Evolutionary conservation across 92 coral and sea anemone species (phyloP).

Genomic region (Palythoa caribaeorum): DNA sequence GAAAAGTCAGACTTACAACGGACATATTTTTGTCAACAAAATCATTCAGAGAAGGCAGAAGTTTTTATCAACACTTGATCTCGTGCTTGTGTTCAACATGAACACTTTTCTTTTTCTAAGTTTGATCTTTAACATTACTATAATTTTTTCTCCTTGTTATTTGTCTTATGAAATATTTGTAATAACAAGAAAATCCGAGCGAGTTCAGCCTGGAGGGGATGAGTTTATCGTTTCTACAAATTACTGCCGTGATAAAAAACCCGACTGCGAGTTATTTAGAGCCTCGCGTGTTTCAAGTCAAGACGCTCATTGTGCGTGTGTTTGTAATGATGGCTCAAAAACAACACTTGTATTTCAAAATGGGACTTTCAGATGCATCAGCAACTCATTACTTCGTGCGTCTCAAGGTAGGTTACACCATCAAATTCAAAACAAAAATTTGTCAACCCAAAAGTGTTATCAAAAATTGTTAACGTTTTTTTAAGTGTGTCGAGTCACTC

Average conservation of each 20-base stretch:
- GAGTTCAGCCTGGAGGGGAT: conserved; percentile 4
- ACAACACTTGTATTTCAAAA: conserved; percentile 15
- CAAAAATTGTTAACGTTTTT: not conserved
- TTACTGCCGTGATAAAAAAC: not conserved
- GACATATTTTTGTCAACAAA: not conserved
- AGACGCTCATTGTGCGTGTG: conserved; percentile 5
- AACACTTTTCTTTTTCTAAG: not conserved
- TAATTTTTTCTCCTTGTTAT: not conserved
- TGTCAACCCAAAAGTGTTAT: not conserved
- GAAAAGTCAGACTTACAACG: not conserved
- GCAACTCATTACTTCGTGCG: conserved; percentile 11
- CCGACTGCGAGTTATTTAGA: conserved; percentile 11
- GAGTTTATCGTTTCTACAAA: conserved; percentile 10
- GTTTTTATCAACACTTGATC: not conserved
- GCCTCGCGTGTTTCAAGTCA: not conserved
- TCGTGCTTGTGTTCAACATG: conserved; percentile 5
- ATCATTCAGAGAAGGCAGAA: not conserved
- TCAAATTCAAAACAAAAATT: too few species aligned
- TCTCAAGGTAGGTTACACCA: conserved; percentile 15
- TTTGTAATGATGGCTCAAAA: not conserved
- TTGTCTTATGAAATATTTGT: conserved; percentile 18
- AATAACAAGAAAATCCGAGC: conserved; percentile 9
- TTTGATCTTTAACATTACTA: not conserved
- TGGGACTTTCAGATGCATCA: conserved; percentile 7
- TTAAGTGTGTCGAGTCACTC: not conserved